These are phyloP conservation scores for Hyla sarda DNA, from an alignment of 2,113 vertebrate species.

Conservation along the genomic window DNA sequence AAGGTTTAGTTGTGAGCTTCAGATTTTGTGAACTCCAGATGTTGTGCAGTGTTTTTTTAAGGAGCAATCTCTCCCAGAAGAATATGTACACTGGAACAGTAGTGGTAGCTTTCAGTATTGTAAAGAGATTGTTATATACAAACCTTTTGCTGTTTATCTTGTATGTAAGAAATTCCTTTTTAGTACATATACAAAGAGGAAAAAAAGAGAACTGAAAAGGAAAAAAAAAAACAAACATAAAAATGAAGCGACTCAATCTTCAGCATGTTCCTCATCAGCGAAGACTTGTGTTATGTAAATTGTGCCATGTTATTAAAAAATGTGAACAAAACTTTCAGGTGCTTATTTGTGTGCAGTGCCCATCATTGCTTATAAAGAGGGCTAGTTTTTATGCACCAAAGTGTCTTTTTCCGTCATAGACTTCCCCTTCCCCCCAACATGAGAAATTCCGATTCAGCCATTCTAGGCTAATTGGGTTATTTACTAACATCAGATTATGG, in stretches of 20 bases:
- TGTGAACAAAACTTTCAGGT: conserved; percentile 88
- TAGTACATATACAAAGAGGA: conserved; percentile 91
- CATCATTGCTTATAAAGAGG: conserved; percentile 61
- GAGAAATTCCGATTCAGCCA: background rate
- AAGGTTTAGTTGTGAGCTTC: conserved; percentile 99
- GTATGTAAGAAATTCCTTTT: conserved; percentile 96
- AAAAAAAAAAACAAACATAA: conserved; percentile 67
- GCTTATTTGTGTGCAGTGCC: conserved; percentile 76
- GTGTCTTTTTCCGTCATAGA: background rate
- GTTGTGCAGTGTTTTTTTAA: conserved; percentile 88
- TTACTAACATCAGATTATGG: background rate
- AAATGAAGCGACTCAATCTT: conserved; percentile 90
- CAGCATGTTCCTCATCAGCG: conserved; percentile 98
- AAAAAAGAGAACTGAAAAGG: conserved; percentile 72
- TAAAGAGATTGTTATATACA: conserved; percentile 95
- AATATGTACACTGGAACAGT: conserved; percentile 92
- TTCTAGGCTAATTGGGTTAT: background rate
- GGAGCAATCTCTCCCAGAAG: conserved; percentile 69
- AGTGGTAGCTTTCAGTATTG: conserved; percentile 96
- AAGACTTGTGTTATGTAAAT: conserved; percentile 98
- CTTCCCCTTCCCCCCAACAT: background rate
- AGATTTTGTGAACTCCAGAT: conserved; percentile 95
- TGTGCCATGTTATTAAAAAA: conserved; percentile 99
- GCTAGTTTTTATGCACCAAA: background rate
- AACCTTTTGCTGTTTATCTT: conserved; percentile 94